Evolutionary conservation across 1,140 invertebrate genomes (phyloP).

Genomic region (Acromyrmex charruanus): DNA sequence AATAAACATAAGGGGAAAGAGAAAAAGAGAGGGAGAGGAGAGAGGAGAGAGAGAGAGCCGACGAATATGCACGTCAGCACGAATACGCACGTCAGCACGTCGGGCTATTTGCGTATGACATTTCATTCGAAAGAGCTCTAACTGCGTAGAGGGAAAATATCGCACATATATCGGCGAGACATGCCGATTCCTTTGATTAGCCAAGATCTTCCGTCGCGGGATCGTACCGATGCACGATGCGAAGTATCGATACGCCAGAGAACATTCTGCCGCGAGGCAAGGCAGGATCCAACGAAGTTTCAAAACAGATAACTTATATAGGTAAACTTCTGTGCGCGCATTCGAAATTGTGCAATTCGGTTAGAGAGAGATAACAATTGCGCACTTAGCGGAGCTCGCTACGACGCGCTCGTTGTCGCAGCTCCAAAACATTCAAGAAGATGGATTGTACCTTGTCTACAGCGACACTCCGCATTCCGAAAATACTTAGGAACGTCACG

Average conservation of each 20-base stretch:
- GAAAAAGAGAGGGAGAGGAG: neutral
- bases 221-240: neutral
- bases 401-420: neutral
- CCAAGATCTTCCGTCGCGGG: neutral
- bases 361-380: conserved; percentile 47
- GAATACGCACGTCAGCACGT: neutral
- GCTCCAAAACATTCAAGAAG: conserved; percentile 18
- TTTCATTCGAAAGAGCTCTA: neutral
- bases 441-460: conserved; percentile 27
- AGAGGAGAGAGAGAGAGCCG: neutral
- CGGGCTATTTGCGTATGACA: conserved; percentile 7
- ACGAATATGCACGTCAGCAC: neutral
- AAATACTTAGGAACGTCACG: conserved; percentile 37
- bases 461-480: conserved; percentile 20
- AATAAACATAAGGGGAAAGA: neutral
- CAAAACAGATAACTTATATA: conserved; percentile 59
- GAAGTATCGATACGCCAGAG: neutral
- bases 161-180: neutral
- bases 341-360: conserved; percentile 48
- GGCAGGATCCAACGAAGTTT: conserved; percentile 19
- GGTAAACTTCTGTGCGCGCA: conserved; percentile 42
- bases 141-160: neutral
- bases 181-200: neutral
- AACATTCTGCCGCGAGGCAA: neutral
- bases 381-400: conserved; percentile 27